These are phyloP conservation scores for Dermatemys mawii DNA, from an alignment of 2,113 vertebrate genomes.

Conservation along the genomic window DNA sequence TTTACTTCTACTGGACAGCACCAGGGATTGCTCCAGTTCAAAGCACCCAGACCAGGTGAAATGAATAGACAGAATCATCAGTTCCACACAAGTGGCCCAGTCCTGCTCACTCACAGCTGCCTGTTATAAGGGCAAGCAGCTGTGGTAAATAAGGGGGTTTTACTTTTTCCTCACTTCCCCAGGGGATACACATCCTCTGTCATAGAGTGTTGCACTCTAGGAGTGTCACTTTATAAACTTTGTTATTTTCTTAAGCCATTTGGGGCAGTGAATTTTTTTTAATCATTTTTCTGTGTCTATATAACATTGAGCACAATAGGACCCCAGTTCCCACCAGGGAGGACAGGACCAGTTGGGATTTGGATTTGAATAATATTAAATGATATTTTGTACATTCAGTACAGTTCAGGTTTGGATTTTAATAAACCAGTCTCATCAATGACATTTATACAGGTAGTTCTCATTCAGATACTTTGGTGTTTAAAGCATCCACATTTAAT, in stretches of 20 bases:
- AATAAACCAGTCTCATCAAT: background rate
- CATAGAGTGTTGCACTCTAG: background rate
- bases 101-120: background rate
- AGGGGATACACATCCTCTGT: background rate
- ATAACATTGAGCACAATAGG: fast-evolving
- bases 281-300: background rate
- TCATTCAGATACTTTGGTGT: background rate
- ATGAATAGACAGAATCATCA: background rate
- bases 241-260: too few species aligned
- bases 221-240: background rate
- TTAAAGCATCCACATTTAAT: background rate
- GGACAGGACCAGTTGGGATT: background rate
- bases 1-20: background rate
- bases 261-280: background rate
- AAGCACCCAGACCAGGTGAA: background rate
- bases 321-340: background rate
- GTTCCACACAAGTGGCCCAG: background rate
- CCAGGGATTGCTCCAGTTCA: background rate
- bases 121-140: background rate
- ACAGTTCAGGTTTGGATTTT: background rate
- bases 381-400: background rate
- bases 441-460: background rate
- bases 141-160: background rate
- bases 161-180: background rate
- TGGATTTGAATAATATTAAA: background rate